Base-by-base conservation (phyloP, 2,888 invertebrate species). In the Noctua janthe region DNA sequence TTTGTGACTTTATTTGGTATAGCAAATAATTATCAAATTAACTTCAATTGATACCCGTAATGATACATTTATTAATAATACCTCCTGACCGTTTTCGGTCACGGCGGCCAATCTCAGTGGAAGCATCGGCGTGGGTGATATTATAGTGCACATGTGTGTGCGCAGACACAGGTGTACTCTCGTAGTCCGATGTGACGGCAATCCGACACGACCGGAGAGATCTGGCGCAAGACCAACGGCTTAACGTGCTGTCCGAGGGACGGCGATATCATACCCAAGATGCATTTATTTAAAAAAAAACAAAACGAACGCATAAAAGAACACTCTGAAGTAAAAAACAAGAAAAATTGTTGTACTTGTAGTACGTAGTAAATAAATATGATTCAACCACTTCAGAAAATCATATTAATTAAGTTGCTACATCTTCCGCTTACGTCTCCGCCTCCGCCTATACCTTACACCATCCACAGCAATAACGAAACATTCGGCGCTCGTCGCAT, bases 401-500 rank as follows among this genome's bases (percentile, higher is more conserved):
- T 67, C 5, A 59, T 43, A 62, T 47, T 47, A 10, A 47, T 47
- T 6, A 13, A 64, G 0, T 67, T 72, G 80, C 80, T 75, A 15
- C 13, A 70, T 64, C 47, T 15, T 1, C 69, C 69, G 80, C 80
- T 4, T 8, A 51, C 51, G 69, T 54, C 23, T 17, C 23, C 82
- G 83, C 88, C 49, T 51, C 66, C 47, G 67, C 85, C 62, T 79
- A 15, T 70, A 67, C 11, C 73, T 87, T 76, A 69, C 11, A 78
- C 88, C 87, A 87, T 69, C 49, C 62, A 39, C 47, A 47, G 56
- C 35, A 71, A 79, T 75, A 83, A 81, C 82, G 81, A 83, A 85
- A 87, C 88, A 90, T 90, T 90, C 83, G 87, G 85, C 82, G 83
- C 80, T 80, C 82, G 81, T 88, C 87, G 87, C 89, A 74, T 89